Percentiles rank a stretch among this genome's conserved stretches.
phyloP scores from a whole-genome alignment of 1,140 invertebrate species.

The Hyles euphorbiae region DNA sequence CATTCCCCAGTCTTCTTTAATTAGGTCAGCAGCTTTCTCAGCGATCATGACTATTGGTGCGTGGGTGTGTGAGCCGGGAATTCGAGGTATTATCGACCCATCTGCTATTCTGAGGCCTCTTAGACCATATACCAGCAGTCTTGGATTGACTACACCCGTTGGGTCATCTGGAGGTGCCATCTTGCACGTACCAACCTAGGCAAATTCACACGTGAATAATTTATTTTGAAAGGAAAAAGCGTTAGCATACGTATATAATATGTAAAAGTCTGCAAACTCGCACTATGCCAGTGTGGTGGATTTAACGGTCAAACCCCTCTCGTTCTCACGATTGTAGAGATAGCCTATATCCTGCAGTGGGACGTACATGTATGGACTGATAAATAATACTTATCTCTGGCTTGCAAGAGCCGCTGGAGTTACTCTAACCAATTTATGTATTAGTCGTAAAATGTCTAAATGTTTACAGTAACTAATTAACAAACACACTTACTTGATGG shows the following conservation, averaged over 20 bases:
- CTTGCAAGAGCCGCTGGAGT: too few relatives aligned
- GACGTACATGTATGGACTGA: too few relatives aligned
- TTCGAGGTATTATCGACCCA: slow-evolving; percentile 80
- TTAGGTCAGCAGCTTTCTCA: slow-evolving; percentile 80
- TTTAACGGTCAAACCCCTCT: too few relatives aligned
- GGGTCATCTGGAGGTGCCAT: slow-evolving; percentile 87
- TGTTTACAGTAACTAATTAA: slow-evolving; percentile 2
- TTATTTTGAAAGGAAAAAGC: too few relatives aligned
- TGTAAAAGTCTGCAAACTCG: too few relatives aligned
- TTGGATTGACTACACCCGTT: slow-evolving; percentile 87
- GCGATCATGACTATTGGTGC: slow-evolving; percentile 81
- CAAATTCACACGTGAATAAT: background rate
- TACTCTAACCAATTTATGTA: too few relatives aligned
- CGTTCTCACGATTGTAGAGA: too few relatives aligned
- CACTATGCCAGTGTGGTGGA: too few relatives aligned
- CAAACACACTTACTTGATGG: slow-evolving; percentile 77
- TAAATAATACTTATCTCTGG: too few relatives aligned
- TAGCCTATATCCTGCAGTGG: too few relatives aligned
- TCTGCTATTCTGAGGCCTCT: slow-evolving; percentile 77
- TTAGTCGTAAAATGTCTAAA: too few relatives aligned
- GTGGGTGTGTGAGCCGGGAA: slow-evolving; percentile 80
- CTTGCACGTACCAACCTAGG: slow-evolving; percentile 83
- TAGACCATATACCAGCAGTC: slow-evolving; percentile 77
- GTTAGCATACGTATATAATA: too few relatives aligned
- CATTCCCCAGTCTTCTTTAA: slow-evolving; percentile 79